Evolutionary conservation across 2,797 vertebrate genomes (phyloP), one percentile per base, ranked within the genome.

Genomic region (Setipinna tenuifilis): DNA sequence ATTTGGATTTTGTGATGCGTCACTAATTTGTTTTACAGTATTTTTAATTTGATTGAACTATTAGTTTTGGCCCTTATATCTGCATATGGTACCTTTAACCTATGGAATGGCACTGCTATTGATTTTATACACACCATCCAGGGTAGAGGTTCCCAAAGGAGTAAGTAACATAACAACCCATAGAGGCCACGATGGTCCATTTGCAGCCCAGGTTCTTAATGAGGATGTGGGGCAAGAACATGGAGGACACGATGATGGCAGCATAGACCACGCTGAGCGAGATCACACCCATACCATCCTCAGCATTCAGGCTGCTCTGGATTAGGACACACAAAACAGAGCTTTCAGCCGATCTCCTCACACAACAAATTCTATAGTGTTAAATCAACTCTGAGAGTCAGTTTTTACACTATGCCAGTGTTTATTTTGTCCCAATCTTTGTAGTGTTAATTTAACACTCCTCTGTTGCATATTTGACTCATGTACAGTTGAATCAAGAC

Each of bases 181-280:
- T 99, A 44, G 96, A 95, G 2, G 71, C 87, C 0, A 95, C 95
- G 0, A 99, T 95, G 87, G 97, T 98, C 98, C 98, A 98, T 91
- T 99, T 99, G 93, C 98, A 99, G 91, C 98, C 98, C 90, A 97
- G 91, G 31, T 95, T 97, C 90, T 96, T 94, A 90, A 99, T 99
- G 93, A 99, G 93, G 87, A 98, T 83, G 11, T 97, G 96, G 0
- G 98, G 97, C 48, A 99, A 95, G 87, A 99, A 96, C 97, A 98
- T 96, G 91, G 98, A 98, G 0, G 98, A 99, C 25, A 98, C 11
- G 83, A 99, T 97, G 88, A 98, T 96, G 0, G 95, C 91, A 84
- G 92, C 96, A 21, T 98, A 99, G 89, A 99, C 86, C 35, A 98
- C 95, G 35, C 98, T 98, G n/a, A 99, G 94, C 0, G 97, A 97